Evolutionary conservation across 2,113 vertebrate genomes (phyloP), one percentile per base, ranked within the genome.

Genomic region (Chamaea fasciata): DNA sequence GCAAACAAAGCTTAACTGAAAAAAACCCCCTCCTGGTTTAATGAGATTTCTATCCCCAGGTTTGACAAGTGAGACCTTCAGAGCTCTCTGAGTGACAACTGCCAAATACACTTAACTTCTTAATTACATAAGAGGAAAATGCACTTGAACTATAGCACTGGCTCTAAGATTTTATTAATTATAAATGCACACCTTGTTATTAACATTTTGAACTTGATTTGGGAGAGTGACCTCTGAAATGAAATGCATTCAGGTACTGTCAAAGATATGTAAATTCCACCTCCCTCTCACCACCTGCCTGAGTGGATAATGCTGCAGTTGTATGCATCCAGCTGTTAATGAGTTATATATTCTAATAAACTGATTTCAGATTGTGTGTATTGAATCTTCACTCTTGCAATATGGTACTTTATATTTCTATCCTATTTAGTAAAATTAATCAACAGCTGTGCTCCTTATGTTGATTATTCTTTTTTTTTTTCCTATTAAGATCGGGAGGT

Each of bases 181-280:
- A 97, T 95, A 97, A 97, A 98, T 97, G 97, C 97, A 97, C 97
- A 97, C 94, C 87, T 95, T 85, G 88, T 98, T 98, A 98, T 98
- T 99, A 99, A 98, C 98, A 99, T 98, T 98, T 98, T 98, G 98
- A 99, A 98, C 98, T 97, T 97, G 97, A 98, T 98, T 98, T 98
- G 97, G 94, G 97, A 98, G 97, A 95, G 91, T 89, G 97, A 97
- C 97, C 98, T 97, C 87, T 68, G 90, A 97, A 98, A 98, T 93
- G 84, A 92, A 96, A 96, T 97, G 96, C 94, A 90, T 88, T 89
- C 80, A 74, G 88, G 96, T 94, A 65, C 69, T n/a, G 60, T 91
- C 91, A 55, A 94, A 96, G 90, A 95, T 89, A 94, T 92, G 75
- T 83, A 95, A 92, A 94, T 92, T 82, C 92, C 80, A 64, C 78